These are phyloP conservation scores for Trachelus tabidus DNA, from an alignment of 2,888 invertebrate genomes.

Conservation along the genomic window DNA sequence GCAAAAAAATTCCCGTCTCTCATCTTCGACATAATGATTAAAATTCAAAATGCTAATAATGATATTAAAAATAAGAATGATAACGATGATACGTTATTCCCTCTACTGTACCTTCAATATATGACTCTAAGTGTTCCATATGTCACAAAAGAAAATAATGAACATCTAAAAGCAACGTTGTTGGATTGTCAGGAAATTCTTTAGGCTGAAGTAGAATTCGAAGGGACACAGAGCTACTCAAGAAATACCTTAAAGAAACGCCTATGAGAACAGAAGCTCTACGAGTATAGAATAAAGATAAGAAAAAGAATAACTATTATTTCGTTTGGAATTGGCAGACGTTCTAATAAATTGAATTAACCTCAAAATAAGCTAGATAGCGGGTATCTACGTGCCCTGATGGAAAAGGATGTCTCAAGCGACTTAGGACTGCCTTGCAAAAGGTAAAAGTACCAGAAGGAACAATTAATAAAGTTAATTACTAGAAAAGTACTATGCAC, in stretches of 20 bases:
- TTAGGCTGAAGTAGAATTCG: not conserved
- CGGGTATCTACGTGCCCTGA: not conserved
- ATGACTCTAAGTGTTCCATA: not conserved
- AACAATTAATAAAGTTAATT: not conserved
- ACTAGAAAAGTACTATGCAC: slow-evolving; percentile 22
- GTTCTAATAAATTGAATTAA: not conserved
- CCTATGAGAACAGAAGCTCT: not conserved
- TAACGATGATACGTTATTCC: not conserved
- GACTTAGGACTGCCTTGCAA: not conserved
- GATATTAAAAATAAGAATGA: not conserved
- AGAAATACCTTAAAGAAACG: not conserved
- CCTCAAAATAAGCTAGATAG: not conserved
- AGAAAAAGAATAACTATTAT: not conserved
- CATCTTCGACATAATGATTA: not conserved
- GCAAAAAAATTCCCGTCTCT: not conserved
- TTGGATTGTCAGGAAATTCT: not conserved
- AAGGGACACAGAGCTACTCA: not conserved
- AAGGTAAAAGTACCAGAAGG: not conserved
- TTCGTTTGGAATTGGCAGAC: not conserved
- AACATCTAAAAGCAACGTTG: not conserved
- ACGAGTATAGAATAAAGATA: not conserved
- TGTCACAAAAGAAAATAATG: not conserved
- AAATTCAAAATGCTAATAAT: not conserved
- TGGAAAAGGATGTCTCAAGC: not conserved
- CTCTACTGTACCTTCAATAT: not conserved